phyloP scores from a whole-genome alignment of 1,140 invertebrate genomes.

The Archivesica marissinica region DNA sequence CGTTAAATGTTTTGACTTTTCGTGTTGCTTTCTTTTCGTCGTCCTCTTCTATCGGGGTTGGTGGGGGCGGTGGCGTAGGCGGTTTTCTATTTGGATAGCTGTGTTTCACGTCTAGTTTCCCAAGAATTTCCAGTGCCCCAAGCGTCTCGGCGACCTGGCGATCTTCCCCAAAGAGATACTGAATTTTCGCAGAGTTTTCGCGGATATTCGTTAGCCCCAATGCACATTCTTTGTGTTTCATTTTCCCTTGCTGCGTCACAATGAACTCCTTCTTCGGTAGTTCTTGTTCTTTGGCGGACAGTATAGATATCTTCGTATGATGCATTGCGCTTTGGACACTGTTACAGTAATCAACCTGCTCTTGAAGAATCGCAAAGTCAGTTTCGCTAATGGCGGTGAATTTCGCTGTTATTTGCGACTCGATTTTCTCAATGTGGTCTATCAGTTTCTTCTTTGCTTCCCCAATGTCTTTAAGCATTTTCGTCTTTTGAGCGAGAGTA shows the following conservation, averaged over 20 bases:
- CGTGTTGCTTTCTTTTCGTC: slow-evolving; percentile 48
- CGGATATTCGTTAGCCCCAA: slow-evolving; percentile 40
- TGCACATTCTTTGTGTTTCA: slow-evolving; percentile 43
- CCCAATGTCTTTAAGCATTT: slow-evolving; percentile 51
- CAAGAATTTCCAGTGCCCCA: slow-evolving; percentile 25
- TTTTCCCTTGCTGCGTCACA: slow-evolving; percentile 47
- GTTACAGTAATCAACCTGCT: slow-evolving; percentile 59
- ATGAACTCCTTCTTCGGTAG: slow-evolving; percentile 47
- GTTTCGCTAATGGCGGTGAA: slow-evolving; percentile 52
- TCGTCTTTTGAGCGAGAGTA: slow-evolving; percentile 47
- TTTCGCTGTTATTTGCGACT: slow-evolving; percentile 47
- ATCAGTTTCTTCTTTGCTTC: slow-evolving; percentile 50
- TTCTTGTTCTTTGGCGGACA: slow-evolving; percentile 44
- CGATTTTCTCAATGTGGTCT: slow-evolving; percentile 58
- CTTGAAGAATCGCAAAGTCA: slow-evolving; percentile 50
- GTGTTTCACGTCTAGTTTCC: slow-evolving; percentile 57
- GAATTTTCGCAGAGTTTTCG: slow-evolving; percentile 54
- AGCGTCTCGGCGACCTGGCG: slow-evolving; percentile 42
- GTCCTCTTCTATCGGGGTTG: slow-evolving; percentile 42
- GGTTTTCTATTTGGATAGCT: slow-evolving; percentile 42
- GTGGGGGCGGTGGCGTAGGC: slow-evolving; percentile 47
- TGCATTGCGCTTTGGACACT: slow-evolving; percentile 58
- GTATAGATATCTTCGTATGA: slow-evolving; percentile 44
- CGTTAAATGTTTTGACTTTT: slow-evolving; percentile 54
- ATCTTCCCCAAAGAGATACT: slow-evolving; percentile 57